Conservation (phyloP, 2,113 vertebrate genomes). For the Mastomys coucha region DNA sequence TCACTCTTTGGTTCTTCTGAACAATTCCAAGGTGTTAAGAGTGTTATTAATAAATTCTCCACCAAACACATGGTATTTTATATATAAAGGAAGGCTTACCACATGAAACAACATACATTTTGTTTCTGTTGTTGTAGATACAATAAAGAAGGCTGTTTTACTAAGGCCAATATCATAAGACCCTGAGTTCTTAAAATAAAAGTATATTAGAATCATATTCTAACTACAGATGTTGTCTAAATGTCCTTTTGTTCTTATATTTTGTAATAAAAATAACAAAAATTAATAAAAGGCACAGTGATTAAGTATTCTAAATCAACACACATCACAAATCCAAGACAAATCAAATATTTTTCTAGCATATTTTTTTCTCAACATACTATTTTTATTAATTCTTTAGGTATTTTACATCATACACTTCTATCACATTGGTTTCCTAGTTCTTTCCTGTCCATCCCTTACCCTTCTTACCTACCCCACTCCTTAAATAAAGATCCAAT, state of each 20-base stretch:
- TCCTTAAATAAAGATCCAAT: too few relatives aligned
- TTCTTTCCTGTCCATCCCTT: neutral
- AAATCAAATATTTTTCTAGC: neutral
- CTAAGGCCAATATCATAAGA: neutral
- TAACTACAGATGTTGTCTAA: neutral
- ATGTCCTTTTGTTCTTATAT: neutral
- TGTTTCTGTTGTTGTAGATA: neutral
- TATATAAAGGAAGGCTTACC: neutral
- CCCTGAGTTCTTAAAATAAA: neutral
- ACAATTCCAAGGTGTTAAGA: neutral
- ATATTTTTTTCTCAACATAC: neutral
- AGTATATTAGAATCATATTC: neutral
- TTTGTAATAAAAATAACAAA: neutral
- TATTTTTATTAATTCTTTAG: neutral
- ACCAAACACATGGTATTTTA: neutral
- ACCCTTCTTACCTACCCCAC: neutral
- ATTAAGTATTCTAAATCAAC: neutral
- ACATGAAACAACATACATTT: neutral
- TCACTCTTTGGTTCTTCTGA: neutral
- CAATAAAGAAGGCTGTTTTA: neutral
- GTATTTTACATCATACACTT: neutral
- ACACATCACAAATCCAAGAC: neutral
- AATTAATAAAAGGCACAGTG: neutral
- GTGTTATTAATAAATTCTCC: neutral
- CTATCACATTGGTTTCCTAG: neutral